Conservation (phyloP, 2,888 invertebrate genomes). For the Euspilapteryx auroguttella region DNA sequence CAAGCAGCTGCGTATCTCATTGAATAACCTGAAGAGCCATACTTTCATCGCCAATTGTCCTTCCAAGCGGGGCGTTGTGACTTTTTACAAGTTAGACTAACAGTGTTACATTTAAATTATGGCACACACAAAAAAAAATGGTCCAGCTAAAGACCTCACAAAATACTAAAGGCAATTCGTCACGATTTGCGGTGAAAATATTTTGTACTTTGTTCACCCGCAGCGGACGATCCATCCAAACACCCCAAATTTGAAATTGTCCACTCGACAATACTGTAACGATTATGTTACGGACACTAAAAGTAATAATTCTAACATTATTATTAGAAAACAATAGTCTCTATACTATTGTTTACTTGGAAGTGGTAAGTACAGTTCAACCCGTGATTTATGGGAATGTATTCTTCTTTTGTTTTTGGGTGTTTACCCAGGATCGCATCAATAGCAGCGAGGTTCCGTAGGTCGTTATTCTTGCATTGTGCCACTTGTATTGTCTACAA, state of each 20-base stretch:
- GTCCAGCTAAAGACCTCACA: too few species aligned
- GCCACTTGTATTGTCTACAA: constrained; percentile 42
- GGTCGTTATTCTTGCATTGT: constrained; percentile 57
- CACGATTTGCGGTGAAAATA: constrained; percentile 46
- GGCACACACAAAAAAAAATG: too few species aligned
- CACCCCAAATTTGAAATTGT: constrained; percentile 35
- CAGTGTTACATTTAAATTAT: too few species aligned
- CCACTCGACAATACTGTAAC: constrained; percentile 33
- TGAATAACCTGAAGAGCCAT: too few species aligned
- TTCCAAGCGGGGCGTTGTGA: too few species aligned
- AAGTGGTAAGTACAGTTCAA: constrained; percentile 37
- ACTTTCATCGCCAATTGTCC: too few species aligned
- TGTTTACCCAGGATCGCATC: constrained; percentile 47
- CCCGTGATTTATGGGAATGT: constrained; percentile 53
- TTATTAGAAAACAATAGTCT: constrained; percentile 26
- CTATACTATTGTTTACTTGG: constrained; percentile 40
- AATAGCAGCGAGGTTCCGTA: constrained; percentile 36
- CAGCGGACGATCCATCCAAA: constrained; percentile 12
- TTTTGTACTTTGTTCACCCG: constrained; percentile 34
- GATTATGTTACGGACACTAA: constrained; percentile 42
- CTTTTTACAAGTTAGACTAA: too few species aligned
- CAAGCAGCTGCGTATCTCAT: too few species aligned
- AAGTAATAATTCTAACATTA: constrained; percentile 36
- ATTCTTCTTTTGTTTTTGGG: constrained; percentile 52
- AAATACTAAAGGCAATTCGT: constrained; percentile 33